A percentile compares a stretch with the other conserved stretches of the same genome.
These are phyloP conservation scores for Mamestra brassicae DNA, from an alignment of 2,888 invertebrate genomes.

Conservation along the genomic window DNA sequence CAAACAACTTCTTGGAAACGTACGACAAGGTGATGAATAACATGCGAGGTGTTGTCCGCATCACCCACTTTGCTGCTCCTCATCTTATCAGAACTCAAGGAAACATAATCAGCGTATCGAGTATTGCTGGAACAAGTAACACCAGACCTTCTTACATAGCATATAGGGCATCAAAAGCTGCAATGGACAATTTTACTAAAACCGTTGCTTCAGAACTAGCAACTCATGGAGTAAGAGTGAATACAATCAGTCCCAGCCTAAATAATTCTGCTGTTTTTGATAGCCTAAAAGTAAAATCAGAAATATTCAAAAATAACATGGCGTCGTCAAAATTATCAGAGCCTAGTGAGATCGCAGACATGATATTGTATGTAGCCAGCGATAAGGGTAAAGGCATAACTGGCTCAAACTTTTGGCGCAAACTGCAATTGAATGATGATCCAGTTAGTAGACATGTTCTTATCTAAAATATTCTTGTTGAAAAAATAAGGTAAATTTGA, in stretches of 20 bases:
- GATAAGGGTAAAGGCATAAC: slow-evolving; percentile 62
- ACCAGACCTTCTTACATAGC: slow-evolving; percentile 88
- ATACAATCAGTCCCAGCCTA: slow-evolving; percentile 68
- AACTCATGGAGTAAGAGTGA: slow-evolving; percentile 93
- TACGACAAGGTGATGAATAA: slow-evolving; percentile 67
- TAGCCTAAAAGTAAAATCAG: neutral
- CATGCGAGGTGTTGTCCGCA: slow-evolving; percentile 58
- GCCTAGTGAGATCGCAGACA: slow-evolving; percentile 53
- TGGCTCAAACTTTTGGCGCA: slow-evolving; percentile 41
- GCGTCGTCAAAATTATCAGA: slow-evolving; percentile 13
- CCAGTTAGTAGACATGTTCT: too few relatives aligned
- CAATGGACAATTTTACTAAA: slow-evolving; percentile 70
- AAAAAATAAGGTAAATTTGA: neutral
- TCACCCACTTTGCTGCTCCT: slow-evolving; percentile 66
- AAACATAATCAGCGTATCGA: slow-evolving; percentile 68
- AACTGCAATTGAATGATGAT: neutral
- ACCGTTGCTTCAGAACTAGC: slow-evolving; percentile 92
- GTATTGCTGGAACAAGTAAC: slow-evolving; percentile 85
- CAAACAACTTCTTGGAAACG: slow-evolving; percentile 50
- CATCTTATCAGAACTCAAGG: slow-evolving; percentile 68
- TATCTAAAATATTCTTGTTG: too few relatives aligned
- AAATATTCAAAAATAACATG: neutral
- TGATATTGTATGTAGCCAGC: slow-evolving; percentile 61
- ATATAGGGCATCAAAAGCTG: slow-evolving; percentile 71
- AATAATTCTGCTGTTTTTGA: slow-evolving; percentile 86